A percentile compares a stretch with the other conserved stretches of the same genome.
phyloP scores from a whole-genome alignment of 2,113 vertebrate species.

The Hippocampus comes region DNA sequence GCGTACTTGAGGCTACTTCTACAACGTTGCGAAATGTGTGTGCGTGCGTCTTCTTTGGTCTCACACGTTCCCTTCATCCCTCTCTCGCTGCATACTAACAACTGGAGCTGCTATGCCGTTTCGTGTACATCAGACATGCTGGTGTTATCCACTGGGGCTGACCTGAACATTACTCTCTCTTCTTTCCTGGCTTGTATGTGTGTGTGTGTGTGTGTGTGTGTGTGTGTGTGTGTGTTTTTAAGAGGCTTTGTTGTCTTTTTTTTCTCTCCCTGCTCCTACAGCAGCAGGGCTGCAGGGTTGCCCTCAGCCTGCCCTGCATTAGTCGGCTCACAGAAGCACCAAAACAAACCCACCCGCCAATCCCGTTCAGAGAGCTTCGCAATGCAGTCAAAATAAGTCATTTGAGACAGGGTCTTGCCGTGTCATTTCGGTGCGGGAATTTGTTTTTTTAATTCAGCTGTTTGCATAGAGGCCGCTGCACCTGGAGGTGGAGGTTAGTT shows the following conservation, averaged over 20 bases:
- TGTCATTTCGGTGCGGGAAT: conserved; percentile 42
- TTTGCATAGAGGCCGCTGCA: conserved; percentile 58
- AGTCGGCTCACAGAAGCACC: conserved; percentile 46
- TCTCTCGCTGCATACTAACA: conserved; percentile 41
- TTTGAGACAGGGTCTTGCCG: conserved; percentile 34
- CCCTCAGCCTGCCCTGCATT: conserved; percentile 46
- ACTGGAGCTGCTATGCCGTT: conserved; percentile 52
- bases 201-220: conserved; percentile 2
- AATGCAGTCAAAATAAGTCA: conserved; percentile 44
- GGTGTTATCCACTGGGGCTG: conserved; percentile 45
- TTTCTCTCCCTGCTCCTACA: not conserved
- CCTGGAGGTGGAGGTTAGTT: conserved; percentile 57
- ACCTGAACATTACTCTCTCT: conserved; percentile 42
- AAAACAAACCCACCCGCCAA: conserved; percentile 49
- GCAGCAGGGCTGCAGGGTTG: conserved; percentile 36
- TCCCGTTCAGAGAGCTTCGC: conserved; percentile 8
- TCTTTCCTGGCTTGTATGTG: conserved; percentile 27
- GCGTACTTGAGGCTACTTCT: not conserved
- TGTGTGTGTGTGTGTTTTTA: not conserved
- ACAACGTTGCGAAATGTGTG: conserved; percentile 31
- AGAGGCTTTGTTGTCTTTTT: not conserved
- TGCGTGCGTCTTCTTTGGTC: conserved; percentile 29
- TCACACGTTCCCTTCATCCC: conserved; percentile 20
- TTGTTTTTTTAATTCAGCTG: conserved; percentile 53
- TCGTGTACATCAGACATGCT: conserved; percentile 58